A percentile compares a stretch with the other conserved stretches of the same genome.
Conservation (phyloP, 2,888 invertebrate genomes). For the Caenorhabditis parvicauda region DNA sequence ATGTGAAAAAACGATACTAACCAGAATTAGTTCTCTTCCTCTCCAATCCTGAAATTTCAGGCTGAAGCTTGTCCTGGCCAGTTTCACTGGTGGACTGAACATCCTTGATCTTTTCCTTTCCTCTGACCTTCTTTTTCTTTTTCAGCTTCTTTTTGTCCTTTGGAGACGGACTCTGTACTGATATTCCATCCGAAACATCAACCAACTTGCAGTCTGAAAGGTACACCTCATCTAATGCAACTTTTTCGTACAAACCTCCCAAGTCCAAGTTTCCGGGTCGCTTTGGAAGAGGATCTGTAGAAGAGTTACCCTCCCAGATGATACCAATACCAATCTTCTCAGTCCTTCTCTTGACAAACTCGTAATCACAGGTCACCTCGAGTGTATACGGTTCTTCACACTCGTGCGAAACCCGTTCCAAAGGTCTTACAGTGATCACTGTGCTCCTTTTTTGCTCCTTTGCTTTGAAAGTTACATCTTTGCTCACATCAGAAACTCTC, state of each 20-base stretch:
- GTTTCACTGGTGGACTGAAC: conserved; percentile 12
- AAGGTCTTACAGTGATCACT: not conserved
- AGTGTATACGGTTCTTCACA: conserved; percentile 19
- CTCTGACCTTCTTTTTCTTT: conserved; percentile 30
- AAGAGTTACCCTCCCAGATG: conserved; percentile 24
- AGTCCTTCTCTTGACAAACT: conserved; percentile 30
- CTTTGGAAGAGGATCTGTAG: conserved; percentile 1
- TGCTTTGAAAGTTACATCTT: not conserved
- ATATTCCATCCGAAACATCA: conserved; percentile 25
- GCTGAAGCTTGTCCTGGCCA: conserved; percentile 19
- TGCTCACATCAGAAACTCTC: not conserved
- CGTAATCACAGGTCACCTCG: conserved; percentile 18
- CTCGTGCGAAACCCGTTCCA: not conserved
- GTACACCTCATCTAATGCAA: too few species aligned
- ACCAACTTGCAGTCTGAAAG: conserved; percentile 18
- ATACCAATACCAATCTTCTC: conserved; percentile 43
- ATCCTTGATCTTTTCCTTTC: conserved; percentile 20
- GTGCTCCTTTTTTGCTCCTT: not conserved
- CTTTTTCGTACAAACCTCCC: not conserved
- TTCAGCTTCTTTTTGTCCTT: conserved; percentile 28
- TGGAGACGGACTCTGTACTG: conserved; percentile 18
- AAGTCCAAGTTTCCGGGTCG: conserved; percentile 13
- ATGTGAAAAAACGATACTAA: too few species aligned
- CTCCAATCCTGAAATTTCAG: conserved; percentile 19
- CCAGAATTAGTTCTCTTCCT: conserved; percentile 27